Conservation (phyloP, 2,888 invertebrate species). For the Seira musarum region DNA sequence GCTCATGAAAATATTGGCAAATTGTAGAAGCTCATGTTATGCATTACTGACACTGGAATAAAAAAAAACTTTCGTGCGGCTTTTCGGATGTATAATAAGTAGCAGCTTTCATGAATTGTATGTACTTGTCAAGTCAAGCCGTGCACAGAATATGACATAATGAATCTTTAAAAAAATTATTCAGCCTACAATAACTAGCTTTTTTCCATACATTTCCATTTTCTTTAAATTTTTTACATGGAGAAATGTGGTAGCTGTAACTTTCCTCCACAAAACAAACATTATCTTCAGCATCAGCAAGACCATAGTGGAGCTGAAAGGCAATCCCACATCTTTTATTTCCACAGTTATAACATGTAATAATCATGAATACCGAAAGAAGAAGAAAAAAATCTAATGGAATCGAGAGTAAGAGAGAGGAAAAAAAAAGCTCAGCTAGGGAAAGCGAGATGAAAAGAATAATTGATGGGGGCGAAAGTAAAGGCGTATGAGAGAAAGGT, state of each 20-base stretch:
- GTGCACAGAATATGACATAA: not conserved
- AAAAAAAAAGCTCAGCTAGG: not conserved
- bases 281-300: too few species aligned
- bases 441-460: slow-evolving; percentile 18
- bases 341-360: slow-evolving; percentile 7
- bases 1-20: too few species aligned
- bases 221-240: too few species aligned
- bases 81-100: not conserved
- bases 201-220: not conserved
- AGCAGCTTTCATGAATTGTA: not conserved
- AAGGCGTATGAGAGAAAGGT: slow-evolving; percentile 4
- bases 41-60: too few species aligned
- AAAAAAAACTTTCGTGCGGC: too few species aligned
- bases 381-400: slow-evolving; percentile 3
- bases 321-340: not conserved
- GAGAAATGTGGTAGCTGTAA: too few species aligned
- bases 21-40: too few species aligned
- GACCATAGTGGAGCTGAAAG: not conserved
- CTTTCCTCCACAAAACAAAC: not conserved
- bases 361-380: slow-evolving; percentile 14
- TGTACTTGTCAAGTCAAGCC: not conserved
- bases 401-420: not conserved
- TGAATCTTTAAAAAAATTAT: not conserved
- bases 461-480: slow-evolving; percentile 10
- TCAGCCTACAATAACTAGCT: not conserved